Evolutionary conservation across 1,140 invertebrate species (phyloP), one percentile per base, ranked within the genome.

Genomic region (Holotrichia oblita): DNA sequence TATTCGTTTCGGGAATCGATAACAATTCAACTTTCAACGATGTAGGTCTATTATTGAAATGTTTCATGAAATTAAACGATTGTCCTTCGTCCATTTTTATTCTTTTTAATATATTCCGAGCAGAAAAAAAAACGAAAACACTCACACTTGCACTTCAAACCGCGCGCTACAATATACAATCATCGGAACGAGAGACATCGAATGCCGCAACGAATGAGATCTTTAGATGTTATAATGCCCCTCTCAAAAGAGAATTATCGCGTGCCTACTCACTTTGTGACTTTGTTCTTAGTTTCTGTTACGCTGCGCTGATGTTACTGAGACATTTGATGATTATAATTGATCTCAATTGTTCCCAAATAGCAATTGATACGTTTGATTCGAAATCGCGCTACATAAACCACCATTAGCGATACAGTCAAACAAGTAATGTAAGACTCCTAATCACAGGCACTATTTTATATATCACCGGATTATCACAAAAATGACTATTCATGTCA

Each of bases 11-110:
- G 8, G 81, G 77, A 17, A 81, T 74, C 17, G 76, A 76, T n/a
- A 82, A 75, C 42, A 83, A 64, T 74, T 83, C 82, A 24, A 83
- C n/a, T 75, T 77, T 73, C 41, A 79, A 74, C 20, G 82, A 83
- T 40, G 81, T 80, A 3, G 82, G 82, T 40, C 82, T 72, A 74
- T 80, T 82, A 55, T 69, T 69, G 27, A 69, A 10, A 69, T 69
- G 61, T 69, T 69, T 69, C 27, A 69, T 69, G 12, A 69, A 69
- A 10, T 20, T 69, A 69, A 69, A 69, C 22, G 61, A 34, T 20
- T 69, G 61, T 69, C 61, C 61, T 20, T 69, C 61, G 12, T 69
- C 61, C 61, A 69, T 69, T 34, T 69, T 34, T 20, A 20, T 27
- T 22, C 9, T 8, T 6, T 69, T 9, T 17, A 34, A 34, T 34